These are phyloP conservation scores for Lochmaea capreae DNA, from an alignment of 2,888 invertebrate genomes.

Conservation along the genomic window DNA sequence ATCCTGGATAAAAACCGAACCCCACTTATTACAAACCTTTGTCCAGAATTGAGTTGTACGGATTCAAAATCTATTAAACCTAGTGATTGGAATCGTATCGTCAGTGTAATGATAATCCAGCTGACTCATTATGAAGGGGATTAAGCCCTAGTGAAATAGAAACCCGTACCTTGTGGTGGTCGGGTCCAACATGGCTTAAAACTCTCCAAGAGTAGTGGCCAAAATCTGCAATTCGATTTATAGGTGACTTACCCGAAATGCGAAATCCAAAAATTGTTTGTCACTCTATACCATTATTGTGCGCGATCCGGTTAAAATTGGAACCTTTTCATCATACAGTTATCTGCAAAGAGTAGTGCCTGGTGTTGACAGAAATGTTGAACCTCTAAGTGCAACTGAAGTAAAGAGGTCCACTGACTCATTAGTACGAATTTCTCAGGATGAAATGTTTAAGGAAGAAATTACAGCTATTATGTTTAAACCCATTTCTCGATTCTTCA, in stretches of 20 bases:
- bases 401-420: too few relatives aligned
- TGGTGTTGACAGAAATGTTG: too few relatives aligned
- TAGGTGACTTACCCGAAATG: background rate
- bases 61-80: constrained; percentile 34
- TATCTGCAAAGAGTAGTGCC: background rate
- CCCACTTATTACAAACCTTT: constrained; percentile 39
- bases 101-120: constrained; percentile 36
- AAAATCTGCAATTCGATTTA: background rate
- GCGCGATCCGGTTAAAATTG: too few relatives aligned
- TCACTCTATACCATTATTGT: background rate
- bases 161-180: background rate
- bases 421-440: too few relatives aligned
- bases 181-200: background rate
- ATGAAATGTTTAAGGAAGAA: too few relatives aligned
- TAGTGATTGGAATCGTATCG: constrained; percentile 20
- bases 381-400: too few relatives aligned
- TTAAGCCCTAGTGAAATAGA: background rate
- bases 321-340: background rate
- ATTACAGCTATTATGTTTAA: too few relatives aligned
- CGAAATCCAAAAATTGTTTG: background rate
- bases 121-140: constrained; percentile 27
- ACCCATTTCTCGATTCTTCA: constrained; percentile 13
- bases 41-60: constrained; percentile 37
- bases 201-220: too few relatives aligned
- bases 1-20: constrained; percentile 31